Conservation (phyloP, 2,113 vertebrate genomes). For the Rostratula benghalensis region DNA sequence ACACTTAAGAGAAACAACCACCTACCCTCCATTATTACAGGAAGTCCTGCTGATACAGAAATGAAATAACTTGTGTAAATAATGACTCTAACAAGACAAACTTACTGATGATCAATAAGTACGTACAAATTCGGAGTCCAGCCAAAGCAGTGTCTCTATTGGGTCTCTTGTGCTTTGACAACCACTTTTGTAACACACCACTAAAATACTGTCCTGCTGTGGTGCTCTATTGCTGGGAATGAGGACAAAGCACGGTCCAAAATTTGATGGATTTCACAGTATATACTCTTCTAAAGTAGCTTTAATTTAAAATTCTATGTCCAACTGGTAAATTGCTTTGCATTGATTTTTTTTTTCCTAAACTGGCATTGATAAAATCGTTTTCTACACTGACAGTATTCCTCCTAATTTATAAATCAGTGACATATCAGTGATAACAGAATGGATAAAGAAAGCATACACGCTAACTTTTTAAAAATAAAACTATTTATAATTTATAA, state of each 20-base stretch:
- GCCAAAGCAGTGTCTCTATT: background rate
- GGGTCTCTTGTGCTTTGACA: background rate
- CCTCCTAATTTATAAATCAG: background rate
- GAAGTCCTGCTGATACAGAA: background rate
- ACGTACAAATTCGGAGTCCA: background rate
- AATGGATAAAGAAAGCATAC: background rate
- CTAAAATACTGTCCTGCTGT: background rate
- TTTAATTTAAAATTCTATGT: background rate
- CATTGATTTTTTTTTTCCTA: background rate
- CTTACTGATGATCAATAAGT: rapidly evolving
- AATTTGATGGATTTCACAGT: background rate
- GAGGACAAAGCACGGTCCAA: background rate
- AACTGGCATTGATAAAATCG: background rate
- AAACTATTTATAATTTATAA: background rate
- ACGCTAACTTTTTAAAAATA: background rate
- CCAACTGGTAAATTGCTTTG: background rate
- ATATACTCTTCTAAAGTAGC: background rate
- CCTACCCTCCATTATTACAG: background rate
- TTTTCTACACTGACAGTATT: background rate
- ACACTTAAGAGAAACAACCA: background rate
- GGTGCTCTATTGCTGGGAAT: background rate
- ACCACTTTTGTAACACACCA: background rate
- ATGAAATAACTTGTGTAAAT: background rate
- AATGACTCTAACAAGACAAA: background rate
- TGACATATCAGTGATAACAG: background rate